Base-by-base conservation (phyloP, 1,140 invertebrate genomes). In the Bacillus rossius region DNA sequence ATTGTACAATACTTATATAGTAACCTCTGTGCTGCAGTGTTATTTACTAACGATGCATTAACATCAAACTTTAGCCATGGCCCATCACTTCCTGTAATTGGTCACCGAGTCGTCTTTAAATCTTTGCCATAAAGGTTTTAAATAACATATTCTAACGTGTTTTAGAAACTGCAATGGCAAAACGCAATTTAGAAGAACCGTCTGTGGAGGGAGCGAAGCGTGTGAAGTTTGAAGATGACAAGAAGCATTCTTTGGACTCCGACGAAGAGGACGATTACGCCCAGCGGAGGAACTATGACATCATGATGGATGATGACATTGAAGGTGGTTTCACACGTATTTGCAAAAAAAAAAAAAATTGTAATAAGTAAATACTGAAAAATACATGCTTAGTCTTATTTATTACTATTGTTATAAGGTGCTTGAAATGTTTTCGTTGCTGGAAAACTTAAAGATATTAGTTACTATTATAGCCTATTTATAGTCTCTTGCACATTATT, bases 221-320 rank as follows among this genome's bases (percentile, higher is more conserved):
- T 8, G 41, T 23, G 10, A 40, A 19, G 2, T 20, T 40, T 40
- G 41, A 40, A n/a, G 49, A 57, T 40, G 14, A 20, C 8, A 57
- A 57, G 25, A 57, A 57, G 34, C 25, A 57, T 23, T 47, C 55
- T 0, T 29, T 57, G 20, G 55, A 57, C 49, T 57, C 55, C 14
- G 55, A 57, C 20, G 55, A 57, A 49, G 55, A 57, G 17, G 55
- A 57, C 13, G 29, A 57, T 34, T 34, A 34, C 20, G 55, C 43
- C 3, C 43, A 57, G 26, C 43, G 40, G 37, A 57, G 26, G 20
- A 37, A 48, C 17, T 57, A 57, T 22, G 55, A 57, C 4, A 57
- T 57, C 41, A 8, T 57, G 16, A 34, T 25, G 16, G 55, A 57
- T 49, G 55, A 49, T 22, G 55, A 57, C 34, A 57, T 57, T 10